Percentiles rank a stretch among this genome's conserved stretches.
Evolutionary conservation across 2,113 vertebrate species (phyloP).

Genomic region (Podilymbus podiceps): DNA sequence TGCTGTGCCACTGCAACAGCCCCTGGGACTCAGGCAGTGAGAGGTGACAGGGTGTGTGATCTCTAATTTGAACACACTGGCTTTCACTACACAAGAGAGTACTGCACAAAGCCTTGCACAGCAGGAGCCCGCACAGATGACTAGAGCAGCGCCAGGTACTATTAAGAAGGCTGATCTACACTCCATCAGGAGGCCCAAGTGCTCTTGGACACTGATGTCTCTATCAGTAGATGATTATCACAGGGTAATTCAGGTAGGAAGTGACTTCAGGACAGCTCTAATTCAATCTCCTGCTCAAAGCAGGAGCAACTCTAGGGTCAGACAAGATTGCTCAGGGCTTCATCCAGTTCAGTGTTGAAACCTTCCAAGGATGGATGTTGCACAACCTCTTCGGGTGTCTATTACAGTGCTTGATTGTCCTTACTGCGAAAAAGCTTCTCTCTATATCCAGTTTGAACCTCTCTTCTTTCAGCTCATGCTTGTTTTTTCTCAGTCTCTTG

Average conservation of each 20-base stretch:
- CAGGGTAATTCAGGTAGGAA: not conserved
- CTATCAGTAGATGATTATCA: not conserved
- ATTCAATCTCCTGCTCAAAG: not conserved
- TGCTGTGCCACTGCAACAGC: not conserved
- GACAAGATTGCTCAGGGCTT: not conserved
- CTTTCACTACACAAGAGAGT: not conserved
- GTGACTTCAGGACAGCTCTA: not conserved
- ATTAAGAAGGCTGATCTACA: too few species aligned
- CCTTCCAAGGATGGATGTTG: not conserved
- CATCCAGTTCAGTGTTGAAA: not conserved
- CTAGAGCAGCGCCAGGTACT: not conserved
- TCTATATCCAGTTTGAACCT: not conserved
- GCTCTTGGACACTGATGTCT: not conserved
- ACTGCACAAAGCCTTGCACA: not conserved
- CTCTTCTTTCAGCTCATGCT: not conserved
- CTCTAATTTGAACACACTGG: fast-evolving
- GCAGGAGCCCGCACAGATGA: not conserved
- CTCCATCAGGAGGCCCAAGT: not conserved
- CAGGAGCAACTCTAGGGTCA: not conserved
- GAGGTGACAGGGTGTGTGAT: not conserved
- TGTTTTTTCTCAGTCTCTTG: not conserved
- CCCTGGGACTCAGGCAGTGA: not conserved
- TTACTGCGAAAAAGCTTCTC: not conserved
- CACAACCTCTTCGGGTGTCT: not conserved
- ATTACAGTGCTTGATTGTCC: not conserved